These are phyloP conservation scores for Tiliacea aurago DNA, from an alignment of 2,888 invertebrate species.

Conservation along the genomic window DNA sequence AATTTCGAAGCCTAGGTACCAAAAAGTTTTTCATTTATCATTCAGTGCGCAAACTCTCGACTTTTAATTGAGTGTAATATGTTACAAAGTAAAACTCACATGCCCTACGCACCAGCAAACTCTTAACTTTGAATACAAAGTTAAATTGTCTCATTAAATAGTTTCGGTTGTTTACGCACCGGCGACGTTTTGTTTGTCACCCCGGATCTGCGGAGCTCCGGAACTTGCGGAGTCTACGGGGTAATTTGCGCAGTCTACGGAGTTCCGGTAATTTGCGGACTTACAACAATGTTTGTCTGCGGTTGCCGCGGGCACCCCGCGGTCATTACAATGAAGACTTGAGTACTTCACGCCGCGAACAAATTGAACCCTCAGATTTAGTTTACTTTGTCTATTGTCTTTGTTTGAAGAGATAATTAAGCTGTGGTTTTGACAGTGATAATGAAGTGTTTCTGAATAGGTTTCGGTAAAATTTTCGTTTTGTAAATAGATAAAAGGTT, in stretches of 20 bases:
- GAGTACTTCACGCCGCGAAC: conserved; percentile 15
- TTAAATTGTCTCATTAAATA: conserved; percentile 61
- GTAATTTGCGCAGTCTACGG: conserved; percentile 29
- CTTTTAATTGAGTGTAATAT: conserved; percentile 27
- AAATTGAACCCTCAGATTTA: conserved; percentile 20
- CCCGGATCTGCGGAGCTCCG: conserved; percentile 2
- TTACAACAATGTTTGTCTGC: conserved; percentile 53
- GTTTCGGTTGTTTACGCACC: conserved; percentile 35
- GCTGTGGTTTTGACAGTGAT: conserved; percentile 27
- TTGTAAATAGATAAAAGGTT: background rate
- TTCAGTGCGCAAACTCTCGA: background rate
- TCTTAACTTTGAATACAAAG: conserved; percentile 36
- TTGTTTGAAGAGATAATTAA: conserved; percentile 33
- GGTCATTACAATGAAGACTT: conserved; percentile 27
- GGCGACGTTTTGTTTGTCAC: conserved; percentile 24
- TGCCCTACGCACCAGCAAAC: background rate
- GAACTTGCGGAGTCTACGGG: conserved; percentile 21
- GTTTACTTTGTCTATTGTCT: conserved; percentile 13
- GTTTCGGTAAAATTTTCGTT: background rate
- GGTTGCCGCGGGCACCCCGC: conserved; percentile 20
- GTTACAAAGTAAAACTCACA: conserved; percentile 8
- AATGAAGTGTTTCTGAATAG: conserved; percentile 7
- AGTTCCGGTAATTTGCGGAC: conserved; percentile 45
- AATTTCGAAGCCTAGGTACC: background rate
- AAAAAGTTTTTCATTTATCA: background rate